phyloP scores from a whole-genome alignment of 2,113 vertebrate genomes.

The Argyrosomus japonicus region DNA sequence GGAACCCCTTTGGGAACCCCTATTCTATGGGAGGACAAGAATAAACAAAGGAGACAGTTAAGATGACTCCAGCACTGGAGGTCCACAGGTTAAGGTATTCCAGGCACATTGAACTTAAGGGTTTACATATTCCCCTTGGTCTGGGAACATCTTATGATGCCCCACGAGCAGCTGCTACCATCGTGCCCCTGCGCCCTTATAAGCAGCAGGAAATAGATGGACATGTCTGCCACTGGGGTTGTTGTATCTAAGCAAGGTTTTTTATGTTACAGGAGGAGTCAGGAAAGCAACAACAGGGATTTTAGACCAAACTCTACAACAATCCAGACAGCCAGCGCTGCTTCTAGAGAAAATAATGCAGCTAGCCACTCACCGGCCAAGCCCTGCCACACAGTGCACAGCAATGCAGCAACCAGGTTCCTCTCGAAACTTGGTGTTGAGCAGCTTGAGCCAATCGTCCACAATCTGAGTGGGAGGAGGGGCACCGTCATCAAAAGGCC shows the following conservation, averaged over 20 bases:
- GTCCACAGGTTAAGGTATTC: neutral
- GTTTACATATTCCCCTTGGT: neutral
- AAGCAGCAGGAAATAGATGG: neutral
- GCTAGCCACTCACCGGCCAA: conserved; percentile 88
- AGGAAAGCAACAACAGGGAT: no score
- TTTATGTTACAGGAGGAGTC: no score
- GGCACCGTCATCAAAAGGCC: conserved; percentile 98
- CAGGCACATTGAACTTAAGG: neutral
- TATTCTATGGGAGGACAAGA: neutral
- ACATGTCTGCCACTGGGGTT: neutral
- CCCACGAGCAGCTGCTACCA: neutral
- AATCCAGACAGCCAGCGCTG: neutral
- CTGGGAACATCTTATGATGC: neutral
- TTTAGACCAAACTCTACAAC: neutral
- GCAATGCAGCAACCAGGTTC: conserved; percentile 95
- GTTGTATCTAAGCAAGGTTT: no score
- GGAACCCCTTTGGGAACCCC: no score
- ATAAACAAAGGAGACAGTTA: neutral
- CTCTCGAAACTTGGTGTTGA: conserved; percentile 96
- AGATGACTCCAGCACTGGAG: neutral
- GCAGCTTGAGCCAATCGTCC: conserved; percentile 96
- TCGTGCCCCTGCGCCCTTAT: neutral
- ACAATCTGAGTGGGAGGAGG: conserved; percentile 96
- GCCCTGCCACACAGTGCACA: conserved; percentile 96
- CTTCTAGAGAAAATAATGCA: neutral